Conservation (phyloP, 2,113 vertebrate species). For the Triplophysa dalaica region DNA sequence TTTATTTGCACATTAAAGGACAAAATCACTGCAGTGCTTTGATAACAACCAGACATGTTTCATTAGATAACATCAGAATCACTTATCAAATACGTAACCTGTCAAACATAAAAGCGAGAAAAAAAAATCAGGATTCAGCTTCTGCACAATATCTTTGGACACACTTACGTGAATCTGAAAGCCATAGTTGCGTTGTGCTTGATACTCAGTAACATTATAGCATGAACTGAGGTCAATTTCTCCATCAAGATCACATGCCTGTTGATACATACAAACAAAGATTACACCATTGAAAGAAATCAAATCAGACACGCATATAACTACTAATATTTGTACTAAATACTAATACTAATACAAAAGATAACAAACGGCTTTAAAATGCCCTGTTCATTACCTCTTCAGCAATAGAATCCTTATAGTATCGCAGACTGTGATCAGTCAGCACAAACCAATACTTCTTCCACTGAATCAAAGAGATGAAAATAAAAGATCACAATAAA, state of each 20-base stretch:
- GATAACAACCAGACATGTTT: not conserved
- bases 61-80: not conserved
- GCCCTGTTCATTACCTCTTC: slow-evolving; percentile 69
- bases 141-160: not conserved
- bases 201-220: slow-evolving; percentile 78
- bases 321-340: not conserved
- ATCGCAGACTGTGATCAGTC: slow-evolving; percentile 79
- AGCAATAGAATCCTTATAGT: slow-evolving; percentile 81
- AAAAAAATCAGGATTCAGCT: not conserved
- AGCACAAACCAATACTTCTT: slow-evolving; percentile 83
- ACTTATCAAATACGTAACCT: not conserved
- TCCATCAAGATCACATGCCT: slow-evolving; percentile 80
- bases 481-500: not conserved
- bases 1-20: not conserved
- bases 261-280: slow-evolving; percentile 11
- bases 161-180: slow-evolving; percentile 79
- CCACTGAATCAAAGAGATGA: slow-evolving; percentile 65
- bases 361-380: not conserved
- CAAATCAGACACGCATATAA: not conserved
- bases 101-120: no score
- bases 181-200: slow-evolving; percentile 81
- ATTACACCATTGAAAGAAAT: not conserved
- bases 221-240: slow-evolving; percentile 79
- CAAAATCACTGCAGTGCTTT: not conserved
- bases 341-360: not conserved